A percentile compares a stretch with the other conserved stretches of the same genome.
phyloP scores from a whole-genome alignment of 1,140 invertebrate genomes.

The Triops longicaudatus region DNA sequence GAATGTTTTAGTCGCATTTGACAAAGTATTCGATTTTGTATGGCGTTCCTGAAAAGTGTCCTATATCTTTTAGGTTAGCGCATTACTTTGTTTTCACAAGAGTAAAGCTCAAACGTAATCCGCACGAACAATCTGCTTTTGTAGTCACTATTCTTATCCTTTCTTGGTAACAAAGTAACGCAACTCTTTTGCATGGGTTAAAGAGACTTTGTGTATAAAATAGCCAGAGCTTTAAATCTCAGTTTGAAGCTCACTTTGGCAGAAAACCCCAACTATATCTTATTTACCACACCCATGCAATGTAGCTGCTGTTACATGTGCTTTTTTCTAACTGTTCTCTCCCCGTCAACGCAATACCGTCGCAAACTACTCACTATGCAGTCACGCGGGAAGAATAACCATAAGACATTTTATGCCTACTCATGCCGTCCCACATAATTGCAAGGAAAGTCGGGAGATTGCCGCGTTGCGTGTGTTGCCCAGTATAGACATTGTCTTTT shows the following conservation, averaged over 20 bases:
- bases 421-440: slow-evolving; percentile 11
- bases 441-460: neutral
- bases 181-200: neutral
- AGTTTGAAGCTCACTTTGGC: neutral
- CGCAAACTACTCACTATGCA: neutral
- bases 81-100: too few relatives aligned
- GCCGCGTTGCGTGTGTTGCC: neutral
- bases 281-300: slow-evolving; percentile 32
- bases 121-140: too few relatives aligned
- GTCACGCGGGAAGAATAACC: slow-evolving; percentile 6
- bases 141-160: too few relatives aligned
- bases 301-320: slow-evolving; percentile 26
- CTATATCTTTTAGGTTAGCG: too few relatives aligned
- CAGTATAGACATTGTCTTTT: neutral
- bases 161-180: neutral
- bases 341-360: neutral
- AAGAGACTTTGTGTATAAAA: too few relatives aligned
- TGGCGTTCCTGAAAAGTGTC: too few relatives aligned
- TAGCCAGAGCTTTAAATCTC: too few relatives aligned
- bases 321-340: slow-evolving; percentile 30
- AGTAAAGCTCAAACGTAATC: too few relatives aligned
- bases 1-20: too few relatives aligned
- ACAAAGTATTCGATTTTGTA: too few relatives aligned
- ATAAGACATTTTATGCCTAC: neutral
- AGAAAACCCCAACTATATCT: neutral